Base-by-base conservation (phyloP, 2,888 invertebrate genomes). In the Troides helena region DNA sequence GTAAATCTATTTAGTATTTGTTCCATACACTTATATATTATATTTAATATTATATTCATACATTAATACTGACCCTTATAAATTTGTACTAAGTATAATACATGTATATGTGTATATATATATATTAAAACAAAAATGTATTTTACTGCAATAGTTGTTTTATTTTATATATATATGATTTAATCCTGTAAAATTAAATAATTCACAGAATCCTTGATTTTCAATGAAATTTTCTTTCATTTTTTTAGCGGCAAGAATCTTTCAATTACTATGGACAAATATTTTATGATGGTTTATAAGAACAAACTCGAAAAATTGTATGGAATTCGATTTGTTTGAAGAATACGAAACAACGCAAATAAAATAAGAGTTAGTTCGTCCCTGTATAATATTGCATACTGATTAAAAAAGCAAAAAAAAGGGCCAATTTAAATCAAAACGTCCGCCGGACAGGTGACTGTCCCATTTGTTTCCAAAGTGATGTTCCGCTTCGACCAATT, bases 401-500 rank as follows among this genome's bases (percentile, higher is more conserved):
- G 53, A 53, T 53, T 53, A 53, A 53, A 53, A 50, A 50, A n/a
- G 1, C 36, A 46, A 25, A 53, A 63, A 63, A 65, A 58, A 39
- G 18, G 53, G 39, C 39, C 67, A 68, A 57, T 67, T 71, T 68
- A 66, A 68, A 65, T 68, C 57, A 68, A 63, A 65, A 53, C 46
- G 62, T 23, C 25, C 43, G 58, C 64, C 30, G 56, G 81, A 85
- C 85, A 84, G 82, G 86, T 85, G 86, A 81, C 77, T 76, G 78
- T 78, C 74, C 80, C 81, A 84, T 83, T 84, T 82, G 81, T 84
- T 78, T 77, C 77, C 79, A 76, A 75, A 73, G 77, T 80, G 80
- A 81, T 82, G 78, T 80, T 77, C 82, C 78, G 79, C 76, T 79
- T 80, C 76, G 83, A 84, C 87, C 88, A 90, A 90, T 90, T 90